phyloP scores from a whole-genome alignment of 2,113 vertebrate species.

The Python bivittatus region DNA sequence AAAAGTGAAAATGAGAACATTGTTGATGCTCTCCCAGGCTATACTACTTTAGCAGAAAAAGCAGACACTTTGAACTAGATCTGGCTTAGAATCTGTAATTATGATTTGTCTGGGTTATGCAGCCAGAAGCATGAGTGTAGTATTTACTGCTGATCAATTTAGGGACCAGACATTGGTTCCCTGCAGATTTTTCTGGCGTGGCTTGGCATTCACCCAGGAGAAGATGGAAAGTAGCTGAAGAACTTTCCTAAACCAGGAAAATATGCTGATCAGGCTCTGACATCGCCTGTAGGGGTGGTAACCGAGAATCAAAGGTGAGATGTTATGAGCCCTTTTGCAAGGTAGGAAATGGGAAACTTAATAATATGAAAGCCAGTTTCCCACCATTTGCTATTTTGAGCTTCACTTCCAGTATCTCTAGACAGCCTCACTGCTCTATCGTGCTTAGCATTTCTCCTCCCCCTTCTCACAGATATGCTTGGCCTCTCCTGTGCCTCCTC shows the following conservation, averaged over 20 bases:
- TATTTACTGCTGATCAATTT: neutral
- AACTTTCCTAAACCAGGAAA: neutral
- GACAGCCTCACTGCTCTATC: neutral
- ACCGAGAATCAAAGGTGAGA: neutral
- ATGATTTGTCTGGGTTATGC: neutral
- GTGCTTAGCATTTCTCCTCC: neutral
- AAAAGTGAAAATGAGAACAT: slow-evolving; percentile 6
- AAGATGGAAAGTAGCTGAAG: neutral
- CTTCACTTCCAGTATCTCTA: neutral
- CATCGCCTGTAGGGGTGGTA: neutral
- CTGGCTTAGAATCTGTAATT: neutral
- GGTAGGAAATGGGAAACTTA: neutral
- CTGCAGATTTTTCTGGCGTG: neutral
- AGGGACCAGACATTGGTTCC: neutral
- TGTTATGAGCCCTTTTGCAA: neutral
- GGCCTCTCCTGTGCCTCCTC: neutral
- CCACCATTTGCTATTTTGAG: neutral
- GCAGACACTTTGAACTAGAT: neutral
- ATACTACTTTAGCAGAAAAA: neutral
- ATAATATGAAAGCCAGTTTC: neutral
- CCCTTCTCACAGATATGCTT: neutral
- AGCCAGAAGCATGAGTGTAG: accelerated
- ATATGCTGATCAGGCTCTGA: neutral
- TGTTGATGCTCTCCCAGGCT: slow-evolving; percentile 1
- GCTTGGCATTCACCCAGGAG: neutral